A percentile compares a stretch with the other conserved stretches of the same genome.
Conservation (phyloP, 2,888 invertebrate species). For the Callimorpha dominula region DNA sequence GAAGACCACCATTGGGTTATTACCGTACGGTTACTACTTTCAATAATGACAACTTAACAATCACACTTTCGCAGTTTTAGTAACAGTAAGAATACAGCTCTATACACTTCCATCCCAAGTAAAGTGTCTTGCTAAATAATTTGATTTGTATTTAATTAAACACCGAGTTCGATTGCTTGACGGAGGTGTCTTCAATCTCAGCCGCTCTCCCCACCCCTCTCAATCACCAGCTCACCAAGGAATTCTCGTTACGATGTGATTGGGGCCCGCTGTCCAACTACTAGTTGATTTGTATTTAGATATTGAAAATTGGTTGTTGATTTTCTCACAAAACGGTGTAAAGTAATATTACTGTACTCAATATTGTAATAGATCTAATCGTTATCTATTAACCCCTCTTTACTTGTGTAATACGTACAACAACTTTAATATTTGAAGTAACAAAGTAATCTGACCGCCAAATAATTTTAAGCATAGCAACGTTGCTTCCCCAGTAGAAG, state of each 20-base stretch:
- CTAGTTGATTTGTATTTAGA: conserved; percentile 47
- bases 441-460: too few relatives aligned
- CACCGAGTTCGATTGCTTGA: conserved; percentile 73
- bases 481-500: too few relatives aligned
- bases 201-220: conserved; percentile 35
- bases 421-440: too few relatives aligned
- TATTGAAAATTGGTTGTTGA: conserved; percentile 22
- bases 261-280: conserved; percentile 47
- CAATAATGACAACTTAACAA: not conserved
- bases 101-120: conserved; percentile 52
- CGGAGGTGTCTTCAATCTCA: conserved; percentile 55
- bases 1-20: too few relatives aligned
- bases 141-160: conserved; percentile 84
- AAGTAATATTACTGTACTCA: not conserved
- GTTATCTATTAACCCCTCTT: too few relatives aligned
- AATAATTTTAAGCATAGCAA: too few relatives aligned
- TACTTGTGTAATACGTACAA: too few relatives aligned
- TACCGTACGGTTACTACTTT: too few relatives aligned
- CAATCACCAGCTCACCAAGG: conserved; percentile 30
- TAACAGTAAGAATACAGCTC: conserved; percentile 42
- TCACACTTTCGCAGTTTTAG: not conserved
- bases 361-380: too few relatives aligned
- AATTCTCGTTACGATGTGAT: conserved; percentile 61
- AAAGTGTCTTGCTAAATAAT: conserved; percentile 74
- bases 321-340: not conserved